phyloP scores from a whole-genome alignment of 2,888 invertebrate genomes.

The Heteromurus nitidus region DNA sequence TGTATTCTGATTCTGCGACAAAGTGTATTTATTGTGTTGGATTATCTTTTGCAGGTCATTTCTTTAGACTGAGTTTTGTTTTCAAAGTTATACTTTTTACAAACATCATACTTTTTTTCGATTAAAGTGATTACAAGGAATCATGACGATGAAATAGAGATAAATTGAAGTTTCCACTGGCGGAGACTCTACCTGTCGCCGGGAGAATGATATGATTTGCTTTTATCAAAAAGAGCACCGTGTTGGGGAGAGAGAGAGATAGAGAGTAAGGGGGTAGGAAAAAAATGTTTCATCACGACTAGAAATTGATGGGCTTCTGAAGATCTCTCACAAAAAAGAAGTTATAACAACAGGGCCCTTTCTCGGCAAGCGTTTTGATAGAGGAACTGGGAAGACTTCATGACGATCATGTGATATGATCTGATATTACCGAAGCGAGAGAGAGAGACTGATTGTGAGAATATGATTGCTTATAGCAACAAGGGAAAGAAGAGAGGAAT shows the following conservation, averaged over 20 bases:
- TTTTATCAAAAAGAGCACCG: slow-evolving; percentile 10
- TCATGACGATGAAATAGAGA: slow-evolving; percentile 20
- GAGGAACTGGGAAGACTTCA: slow-evolving; percentile 6
- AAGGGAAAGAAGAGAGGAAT: background rate
- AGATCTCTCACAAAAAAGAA: slow-evolving; percentile 25
- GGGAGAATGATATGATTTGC: slow-evolving; percentile 47
- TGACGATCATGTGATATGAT: background rate
- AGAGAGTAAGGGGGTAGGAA: slow-evolving; percentile 5
- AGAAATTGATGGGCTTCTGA: slow-evolving; percentile 47
- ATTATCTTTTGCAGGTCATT: background rate
- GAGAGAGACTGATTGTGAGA: background rate
- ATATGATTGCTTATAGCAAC: slow-evolving; percentile 1
- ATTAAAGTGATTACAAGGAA: slow-evolving; percentile 38
- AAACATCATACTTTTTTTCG: background rate
- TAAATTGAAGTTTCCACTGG: background rate
- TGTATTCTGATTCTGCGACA: no score
- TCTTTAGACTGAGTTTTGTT: background rate
- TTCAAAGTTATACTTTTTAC: background rate
- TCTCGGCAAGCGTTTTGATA: background rate
- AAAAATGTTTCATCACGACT: slow-evolving; percentile 51
- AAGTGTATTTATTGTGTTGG: no score
- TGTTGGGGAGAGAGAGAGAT: background rate
- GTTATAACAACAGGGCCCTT: background rate
- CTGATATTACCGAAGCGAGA: background rate
- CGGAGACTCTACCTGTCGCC: slow-evolving; percentile 36